Conservation (phyloP, 2,113 vertebrate species). For the Asarcornis scutulata region DNA sequence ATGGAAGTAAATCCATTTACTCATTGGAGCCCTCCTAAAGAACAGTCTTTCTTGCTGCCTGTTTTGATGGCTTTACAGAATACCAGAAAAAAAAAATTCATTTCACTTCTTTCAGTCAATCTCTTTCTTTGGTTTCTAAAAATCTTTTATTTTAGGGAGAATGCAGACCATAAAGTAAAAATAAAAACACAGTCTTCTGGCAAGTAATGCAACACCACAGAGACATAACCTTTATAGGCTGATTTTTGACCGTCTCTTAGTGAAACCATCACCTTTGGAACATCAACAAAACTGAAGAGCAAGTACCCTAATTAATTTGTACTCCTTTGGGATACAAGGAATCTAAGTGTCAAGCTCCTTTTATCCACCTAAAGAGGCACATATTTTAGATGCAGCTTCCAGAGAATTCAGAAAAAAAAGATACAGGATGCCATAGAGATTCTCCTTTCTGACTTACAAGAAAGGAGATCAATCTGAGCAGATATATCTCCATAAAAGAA, state of each 20-base stretch:
- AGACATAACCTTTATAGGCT: neutral
- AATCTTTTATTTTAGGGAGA: neutral
- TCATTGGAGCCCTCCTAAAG: neutral
- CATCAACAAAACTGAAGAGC: neutral
- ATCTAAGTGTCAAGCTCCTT: neutral
- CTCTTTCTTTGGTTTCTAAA: neutral
- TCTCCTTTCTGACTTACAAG: neutral
- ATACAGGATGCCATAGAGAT: neutral
- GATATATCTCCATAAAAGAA: neutral
- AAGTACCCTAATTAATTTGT: neutral
- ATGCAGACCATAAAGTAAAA: neutral
- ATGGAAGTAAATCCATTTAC: constrained; percentile 28
- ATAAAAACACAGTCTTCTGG: neutral
- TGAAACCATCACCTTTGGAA: neutral
- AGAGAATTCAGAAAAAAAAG: neutral
- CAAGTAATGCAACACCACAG: neutral
- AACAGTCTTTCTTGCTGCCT: neutral
- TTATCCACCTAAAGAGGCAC: neutral
- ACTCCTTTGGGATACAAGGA: neutral
- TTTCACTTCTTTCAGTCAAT: neutral
- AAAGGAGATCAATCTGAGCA: neutral
- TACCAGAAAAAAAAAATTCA: neutral
- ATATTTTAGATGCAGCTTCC: neutral
- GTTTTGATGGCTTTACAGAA: neutral
- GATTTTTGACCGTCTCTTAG: neutral